Base-by-base conservation (phyloP, 2,113 vertebrate species). In the Eptesicus fuscus region DNA sequence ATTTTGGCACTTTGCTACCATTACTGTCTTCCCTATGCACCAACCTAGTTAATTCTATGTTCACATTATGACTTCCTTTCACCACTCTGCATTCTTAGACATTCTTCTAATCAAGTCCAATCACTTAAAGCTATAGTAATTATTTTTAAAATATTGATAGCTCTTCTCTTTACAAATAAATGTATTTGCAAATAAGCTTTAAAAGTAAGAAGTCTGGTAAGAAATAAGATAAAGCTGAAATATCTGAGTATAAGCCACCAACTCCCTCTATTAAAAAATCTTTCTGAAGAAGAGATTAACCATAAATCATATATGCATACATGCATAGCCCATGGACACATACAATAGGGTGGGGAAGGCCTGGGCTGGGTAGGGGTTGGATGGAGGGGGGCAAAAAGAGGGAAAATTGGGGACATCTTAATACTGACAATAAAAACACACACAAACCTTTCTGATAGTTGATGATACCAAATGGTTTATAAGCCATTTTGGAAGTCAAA, bases 101-200 rank as follows among this genome's bases (percentile, higher is more conserved):
- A 65, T 83, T 73, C 61, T 78, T 90, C 63, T 22, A 83, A 65
- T 76, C 32, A 86, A 88, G 51, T 83, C 47, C 4, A 88, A 35
- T 92, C 51, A 88, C 30, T 78, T 83, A 83, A 90, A 91, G 65
- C 32, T 70, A 85, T 0, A 82, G n/a, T 23, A 88, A 82, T 84
- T 87, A 90, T 85, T 88, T 95, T 14, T 0, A 56, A 95, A 88
- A 85, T 77, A 95, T 2, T 32, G 53, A 61, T 56, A 35, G 59
- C 37, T 91, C 30, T 20, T 91, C 51, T 96, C n/a, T 94, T 76
- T 82, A 84, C 7, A 94, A 88, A 83, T 74, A 11, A 84, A n/a
- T 79, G 8, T 61, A 25, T 79, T 65, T 47, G 13, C 56, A 91
- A 88, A n/a, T 70, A 86, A 65, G 35, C 28, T 74, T 61, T 79